Evolutionary conservation across 2,113 vertebrate genomes (phyloP).

Genomic region (Pyxicephalus adspersus): DNA sequence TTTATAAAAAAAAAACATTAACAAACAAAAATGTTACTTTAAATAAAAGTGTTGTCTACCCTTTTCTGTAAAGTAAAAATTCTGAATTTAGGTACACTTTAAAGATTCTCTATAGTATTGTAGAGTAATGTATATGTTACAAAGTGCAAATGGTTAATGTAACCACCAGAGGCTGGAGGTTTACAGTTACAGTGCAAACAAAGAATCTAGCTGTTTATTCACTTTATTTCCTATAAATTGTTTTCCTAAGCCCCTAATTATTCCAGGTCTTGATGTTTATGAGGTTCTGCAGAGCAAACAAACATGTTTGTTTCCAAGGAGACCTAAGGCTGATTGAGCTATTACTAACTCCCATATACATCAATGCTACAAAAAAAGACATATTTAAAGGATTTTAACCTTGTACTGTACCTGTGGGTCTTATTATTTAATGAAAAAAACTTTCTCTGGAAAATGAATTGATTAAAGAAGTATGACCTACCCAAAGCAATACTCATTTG

Average conservation of each 20-base stretch:
- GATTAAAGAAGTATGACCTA: constrained; percentile 6
- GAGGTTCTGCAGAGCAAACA: constrained; percentile 53
- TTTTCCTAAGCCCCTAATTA: constrained; percentile 53
- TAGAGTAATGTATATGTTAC: background rate
- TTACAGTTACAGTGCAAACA: constrained; percentile 53
- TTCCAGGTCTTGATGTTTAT: constrained; percentile 50
- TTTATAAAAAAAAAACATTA: too few species aligned
- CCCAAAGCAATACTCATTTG: background rate
- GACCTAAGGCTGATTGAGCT: constrained; percentile 24
- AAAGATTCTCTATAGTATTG: too few species aligned
- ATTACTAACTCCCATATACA: constrained; percentile 23
- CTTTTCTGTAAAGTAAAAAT: too few species aligned
- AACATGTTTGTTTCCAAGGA: constrained; percentile 49
- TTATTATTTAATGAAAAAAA: constrained; percentile 29
- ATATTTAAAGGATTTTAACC: constrained; percentile 9
- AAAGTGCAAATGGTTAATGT: background rate
- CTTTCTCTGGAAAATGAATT: constrained; percentile 2
- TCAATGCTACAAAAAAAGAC: background rate
- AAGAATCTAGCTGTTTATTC: constrained; percentile 51
- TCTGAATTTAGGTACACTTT: too few species aligned
- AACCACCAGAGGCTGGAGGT: constrained; percentile 32
- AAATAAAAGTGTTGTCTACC: too few species aligned
- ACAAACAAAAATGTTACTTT: too few species aligned
- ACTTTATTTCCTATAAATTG: constrained; percentile 49
- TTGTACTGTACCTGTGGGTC: constrained; percentile 45